These are phyloP conservation scores for Microcebus tavaratra DNA, from an alignment of 2,113 vertebrate species.

Conservation along the genomic window DNA sequence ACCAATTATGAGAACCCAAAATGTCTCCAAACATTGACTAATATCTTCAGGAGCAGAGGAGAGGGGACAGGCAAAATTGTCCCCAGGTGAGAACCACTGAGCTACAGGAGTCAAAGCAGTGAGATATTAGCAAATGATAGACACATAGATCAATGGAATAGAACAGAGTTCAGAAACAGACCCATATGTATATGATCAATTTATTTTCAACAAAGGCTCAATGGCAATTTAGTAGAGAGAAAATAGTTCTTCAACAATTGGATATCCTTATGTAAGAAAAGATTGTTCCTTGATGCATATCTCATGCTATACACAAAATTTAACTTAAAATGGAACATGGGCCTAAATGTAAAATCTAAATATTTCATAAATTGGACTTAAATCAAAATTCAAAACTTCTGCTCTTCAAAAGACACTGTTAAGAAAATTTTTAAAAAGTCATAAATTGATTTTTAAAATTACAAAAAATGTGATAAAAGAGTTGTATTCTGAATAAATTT, in stretches of 20 bases:
- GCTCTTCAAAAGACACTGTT: neutral
- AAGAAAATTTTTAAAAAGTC: neutral
- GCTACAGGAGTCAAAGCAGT: neutral
- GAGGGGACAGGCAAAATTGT: neutral
- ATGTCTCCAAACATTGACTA: neutral
- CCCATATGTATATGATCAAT: accelerated
- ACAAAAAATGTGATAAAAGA: neutral
- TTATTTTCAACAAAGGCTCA: neutral
- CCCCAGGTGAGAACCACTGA: neutral
- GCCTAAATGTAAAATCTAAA: neutral
- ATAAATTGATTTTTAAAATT: neutral
- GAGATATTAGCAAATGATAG: neutral
- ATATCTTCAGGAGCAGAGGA: neutral
- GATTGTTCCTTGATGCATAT: neutral
- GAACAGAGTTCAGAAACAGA: neutral
- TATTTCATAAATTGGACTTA: neutral
- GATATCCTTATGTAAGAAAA: neutral
- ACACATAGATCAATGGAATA: neutral
- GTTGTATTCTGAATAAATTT: neutral
- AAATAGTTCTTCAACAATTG: neutral
- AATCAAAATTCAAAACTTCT: neutral
- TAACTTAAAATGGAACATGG: neutral
- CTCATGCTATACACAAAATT: neutral
- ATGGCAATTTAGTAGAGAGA: neutral
- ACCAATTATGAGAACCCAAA: neutral